Base-by-base conservation (phyloP, 2,888 invertebrate genomes). In the Tortricodes alternella region DNA sequence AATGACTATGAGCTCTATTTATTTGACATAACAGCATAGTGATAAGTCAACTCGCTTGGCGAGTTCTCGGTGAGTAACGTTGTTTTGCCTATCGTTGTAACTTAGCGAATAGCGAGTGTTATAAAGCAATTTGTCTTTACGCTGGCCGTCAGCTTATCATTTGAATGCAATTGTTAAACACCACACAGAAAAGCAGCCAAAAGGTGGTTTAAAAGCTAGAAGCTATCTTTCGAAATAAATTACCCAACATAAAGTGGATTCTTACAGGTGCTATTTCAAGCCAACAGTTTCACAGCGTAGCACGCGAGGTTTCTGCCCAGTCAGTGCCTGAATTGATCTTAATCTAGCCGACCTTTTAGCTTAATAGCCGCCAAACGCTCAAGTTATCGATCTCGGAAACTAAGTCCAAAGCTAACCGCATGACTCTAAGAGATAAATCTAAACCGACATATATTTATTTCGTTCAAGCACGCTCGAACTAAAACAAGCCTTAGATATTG, bases 301-400 rank as follows among this genome's bases (percentile, higher is more conserved):
- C 43, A 18, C 43, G 43, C 43, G 18, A 44, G 16, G 43, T 27
- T 27, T 29, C 15, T 16, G 16, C 27, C 18, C 18, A 23, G 6
- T 23, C 15, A 19, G 38, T 29, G 19, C 4, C 21, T 8, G 21
- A 29, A 13, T 24, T 3, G 55, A 48, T 55, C 11, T 15, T 43
- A 43, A 69, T 70, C 69, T 58, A 48, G 51, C 60, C 60, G 60
- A 62, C 67, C 59, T 65, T 68, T 63, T 46, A 65, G 58, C 59
- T 66, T 64, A 66, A 67, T 64, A 59, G 61, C 61, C 65, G 55
- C 48, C 63, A 65, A 73, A 70, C 70, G 65, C 63, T 62, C 60
- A 58, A 55, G 48, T 59, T 69, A 71, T 72, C 67, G 71, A 67
- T 62, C 55, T 35, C 41, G 53, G 41, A 63, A 62, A 60, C 64